phyloP scores from a whole-genome alignment of 2,113 vertebrate species.

The Bubo blakistoni region DNA sequence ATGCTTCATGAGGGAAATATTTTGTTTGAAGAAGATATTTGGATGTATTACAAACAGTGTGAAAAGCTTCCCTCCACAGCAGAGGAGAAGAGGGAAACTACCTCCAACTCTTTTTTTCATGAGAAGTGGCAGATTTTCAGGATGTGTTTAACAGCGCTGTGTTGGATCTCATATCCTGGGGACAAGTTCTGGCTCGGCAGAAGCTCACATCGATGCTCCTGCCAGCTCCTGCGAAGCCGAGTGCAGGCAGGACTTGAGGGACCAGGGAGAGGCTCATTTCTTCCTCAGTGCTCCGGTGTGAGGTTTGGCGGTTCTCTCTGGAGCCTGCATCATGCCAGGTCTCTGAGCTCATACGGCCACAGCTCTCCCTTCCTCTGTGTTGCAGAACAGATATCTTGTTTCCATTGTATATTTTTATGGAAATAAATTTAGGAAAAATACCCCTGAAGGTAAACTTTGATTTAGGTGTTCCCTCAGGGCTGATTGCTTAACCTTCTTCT shows the following conservation, averaged over 20 bases:
- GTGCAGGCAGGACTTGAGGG: background rate
- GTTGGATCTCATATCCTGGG: background rate
- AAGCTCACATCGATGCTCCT: background rate
- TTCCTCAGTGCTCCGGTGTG: background rate
- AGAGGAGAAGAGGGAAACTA: background rate
- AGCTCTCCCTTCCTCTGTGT: background rate
- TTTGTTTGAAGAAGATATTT: constrained; percentile 50
- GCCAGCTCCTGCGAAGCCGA: background rate
- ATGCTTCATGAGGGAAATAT: constrained; percentile 8
- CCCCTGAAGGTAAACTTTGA: background rate
- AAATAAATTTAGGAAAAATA: background rate
- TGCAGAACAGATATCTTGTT: background rate
- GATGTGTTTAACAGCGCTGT: background rate
- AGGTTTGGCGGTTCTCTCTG: background rate
- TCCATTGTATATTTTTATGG: background rate
- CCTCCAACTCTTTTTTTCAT: background rate
- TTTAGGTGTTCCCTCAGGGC: background rate
- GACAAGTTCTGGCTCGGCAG: background rate
- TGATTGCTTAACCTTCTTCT: background rate
- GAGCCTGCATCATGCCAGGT: background rate
- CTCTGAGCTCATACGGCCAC: background rate
- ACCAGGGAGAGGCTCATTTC: background rate
- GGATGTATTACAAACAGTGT: background rate
- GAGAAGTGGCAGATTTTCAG: constrained; percentile 26
- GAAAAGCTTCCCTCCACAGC: background rate